Percentiles rank a stretch among this genome's conserved stretches.
phyloP scores from a whole-genome alignment of 2,888 invertebrate species.

The Pasiphila rectangulata region DNA sequence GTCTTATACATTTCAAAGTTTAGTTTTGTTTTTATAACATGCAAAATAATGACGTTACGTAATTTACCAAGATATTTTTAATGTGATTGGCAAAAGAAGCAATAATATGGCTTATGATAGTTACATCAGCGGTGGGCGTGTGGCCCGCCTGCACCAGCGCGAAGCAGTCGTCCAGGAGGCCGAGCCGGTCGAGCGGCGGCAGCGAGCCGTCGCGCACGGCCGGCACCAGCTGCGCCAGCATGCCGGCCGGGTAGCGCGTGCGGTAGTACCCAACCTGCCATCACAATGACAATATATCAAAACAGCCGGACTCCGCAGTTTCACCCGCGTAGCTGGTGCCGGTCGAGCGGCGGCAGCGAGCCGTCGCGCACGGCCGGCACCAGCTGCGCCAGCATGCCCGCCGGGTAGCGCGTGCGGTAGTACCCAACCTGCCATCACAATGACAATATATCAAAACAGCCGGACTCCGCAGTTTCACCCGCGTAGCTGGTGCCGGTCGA shows the following conservation, averaged over 20 bases:
- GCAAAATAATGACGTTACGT: too few species aligned
- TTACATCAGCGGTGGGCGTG: conserved; percentile 88
- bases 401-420: conserved; percentile 92
- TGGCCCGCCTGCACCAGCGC: conserved; percentile 95
- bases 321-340: too few species aligned
- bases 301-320: too few species aligned
- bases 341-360: conserved; percentile 91
- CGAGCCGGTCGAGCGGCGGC: conserved; percentile 93
- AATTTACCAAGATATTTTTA: too few species aligned
- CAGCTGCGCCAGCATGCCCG: conserved; percentile 86
- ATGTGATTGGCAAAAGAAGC: too few species aligned
- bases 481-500: too few species aligned
- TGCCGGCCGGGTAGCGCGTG: conserved; percentile 89
- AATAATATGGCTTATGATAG: too few species aligned
- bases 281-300: too few species aligned
- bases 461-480: too few species aligned
- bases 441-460: too few species aligned
- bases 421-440: conserved; percentile 92
- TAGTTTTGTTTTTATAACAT: too few species aligned
- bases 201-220: conserved; percentile 89
- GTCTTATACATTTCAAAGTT: too few species aligned
- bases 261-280: conserved; percentile 94
- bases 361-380: conserved; percentile 90
- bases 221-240: conserved; percentile 88
- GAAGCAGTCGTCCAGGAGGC: conserved; percentile 94